Percentiles rank a stretch among this genome's conserved stretches.
Evolutionary conservation across 2,113 vertebrate genomes (phyloP).

Genomic region (Ageneiosus marmoratus): DNA sequence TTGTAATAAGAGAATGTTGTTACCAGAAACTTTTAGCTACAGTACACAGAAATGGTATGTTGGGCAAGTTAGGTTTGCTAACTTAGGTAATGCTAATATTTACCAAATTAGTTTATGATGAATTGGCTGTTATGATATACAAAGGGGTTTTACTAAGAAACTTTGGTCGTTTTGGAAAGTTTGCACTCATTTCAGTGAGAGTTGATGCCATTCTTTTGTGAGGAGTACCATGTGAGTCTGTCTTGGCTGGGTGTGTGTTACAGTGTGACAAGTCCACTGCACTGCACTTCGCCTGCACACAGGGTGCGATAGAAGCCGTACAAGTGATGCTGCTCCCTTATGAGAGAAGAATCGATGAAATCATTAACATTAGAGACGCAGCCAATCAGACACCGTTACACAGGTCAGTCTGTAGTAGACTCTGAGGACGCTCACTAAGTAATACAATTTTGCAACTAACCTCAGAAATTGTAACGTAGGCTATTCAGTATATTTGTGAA

Average conservation of each 20-base stretch:
- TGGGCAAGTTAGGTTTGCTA: no score
- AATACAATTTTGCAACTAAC: neutral
- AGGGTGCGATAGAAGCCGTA: constrained; percentile 91
- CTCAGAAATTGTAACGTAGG: neutral
- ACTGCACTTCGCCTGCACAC: constrained; percentile 93
- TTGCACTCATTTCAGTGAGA: neutral
- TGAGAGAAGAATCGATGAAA: constrained; percentile 70
- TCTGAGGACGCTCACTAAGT: neutral
- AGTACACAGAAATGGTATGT: no score
- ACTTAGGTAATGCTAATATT: no score
- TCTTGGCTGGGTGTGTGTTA: neutral
- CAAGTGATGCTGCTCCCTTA: constrained; percentile 88
- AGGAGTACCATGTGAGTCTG: neutral
- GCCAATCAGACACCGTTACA: constrained; percentile 90
- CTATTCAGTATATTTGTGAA: neutral
- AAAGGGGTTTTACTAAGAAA: neutral
- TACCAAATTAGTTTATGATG: no score
- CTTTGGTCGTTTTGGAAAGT: neutral
- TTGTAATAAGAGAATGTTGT: no score
- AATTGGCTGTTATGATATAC: neutral
- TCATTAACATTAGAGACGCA: constrained; percentile 86
- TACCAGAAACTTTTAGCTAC: no score
- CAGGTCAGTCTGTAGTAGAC: constrained; percentile 74
- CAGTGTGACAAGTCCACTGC: constrained; percentile 84
- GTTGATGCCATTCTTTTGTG: neutral